Conservation (phyloP, 1,140 invertebrate genomes). For the Conus ventricosus region DNA sequence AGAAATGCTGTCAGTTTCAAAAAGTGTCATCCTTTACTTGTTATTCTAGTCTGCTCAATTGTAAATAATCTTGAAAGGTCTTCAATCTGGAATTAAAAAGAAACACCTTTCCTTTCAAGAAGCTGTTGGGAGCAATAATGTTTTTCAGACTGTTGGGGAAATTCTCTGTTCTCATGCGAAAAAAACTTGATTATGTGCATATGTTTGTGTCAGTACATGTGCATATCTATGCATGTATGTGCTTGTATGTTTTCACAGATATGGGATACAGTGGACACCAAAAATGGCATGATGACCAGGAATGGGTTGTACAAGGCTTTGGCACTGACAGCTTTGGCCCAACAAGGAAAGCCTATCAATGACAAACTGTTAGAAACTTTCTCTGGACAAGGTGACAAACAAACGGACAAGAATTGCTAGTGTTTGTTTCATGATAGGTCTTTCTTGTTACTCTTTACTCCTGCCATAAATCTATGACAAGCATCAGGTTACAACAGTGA, state of each 20-base stretch:
- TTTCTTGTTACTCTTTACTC: not conserved
- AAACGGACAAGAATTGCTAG: constrained; percentile 4
- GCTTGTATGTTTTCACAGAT: constrained; percentile 72
- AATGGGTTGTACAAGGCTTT: constrained; percentile 80
- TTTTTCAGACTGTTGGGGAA: too few relatives aligned
- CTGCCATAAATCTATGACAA: too few relatives aligned
- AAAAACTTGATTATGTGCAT: too few relatives aligned
- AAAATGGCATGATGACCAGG: constrained; percentile 78
- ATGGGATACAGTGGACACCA: constrained; percentile 81
- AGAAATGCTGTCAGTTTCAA: too few relatives aligned
- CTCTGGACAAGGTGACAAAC: constrained; percentile 79
- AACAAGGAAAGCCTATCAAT: constrained; percentile 82
- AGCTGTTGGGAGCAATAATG: too few relatives aligned
- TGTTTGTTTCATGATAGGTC: not conserved
- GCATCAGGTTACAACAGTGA: too few relatives aligned
- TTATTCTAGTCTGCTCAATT: too few relatives aligned
- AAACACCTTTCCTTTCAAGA: too few relatives aligned
- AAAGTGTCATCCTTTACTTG: too few relatives aligned
- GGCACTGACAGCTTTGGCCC: constrained; percentile 82
- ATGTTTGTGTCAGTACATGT: not conserved
- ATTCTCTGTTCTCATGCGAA: too few relatives aligned
- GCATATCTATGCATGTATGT: not conserved
- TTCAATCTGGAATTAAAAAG: too few relatives aligned
- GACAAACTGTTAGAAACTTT: constrained; percentile 82
- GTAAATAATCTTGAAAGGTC: too few relatives aligned